A percentile compares a stretch with the other conserved stretches of the same genome.
Conservation (phyloP, 92 coral and sea anemone species). For the Siderastrea siderea region DNA sequence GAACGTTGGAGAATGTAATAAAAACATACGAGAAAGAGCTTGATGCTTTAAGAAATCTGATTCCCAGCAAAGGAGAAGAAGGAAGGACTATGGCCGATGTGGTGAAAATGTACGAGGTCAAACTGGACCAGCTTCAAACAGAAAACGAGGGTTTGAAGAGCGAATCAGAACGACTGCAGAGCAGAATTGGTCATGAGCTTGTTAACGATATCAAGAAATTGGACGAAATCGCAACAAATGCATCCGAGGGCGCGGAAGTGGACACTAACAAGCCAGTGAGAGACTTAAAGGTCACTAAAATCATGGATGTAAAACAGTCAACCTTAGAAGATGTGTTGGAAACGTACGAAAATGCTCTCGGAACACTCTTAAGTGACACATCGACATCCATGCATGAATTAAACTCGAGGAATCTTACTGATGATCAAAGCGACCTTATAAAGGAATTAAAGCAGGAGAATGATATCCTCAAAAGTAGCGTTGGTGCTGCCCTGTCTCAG, state of each 20-base stretch:
- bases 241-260: not conserved
- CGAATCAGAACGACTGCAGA: not conserved
- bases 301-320: conserved; percentile 61
- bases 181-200: conserved; percentile 31
- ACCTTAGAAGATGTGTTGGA: conserved; percentile 75
- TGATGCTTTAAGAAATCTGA: conserved; percentile 30
- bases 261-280: not conserved
- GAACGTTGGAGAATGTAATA: conserved; percentile 70
- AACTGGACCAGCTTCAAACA: conserved; percentile 61
- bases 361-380: conserved; percentile 39
- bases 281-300: conserved; percentile 23
- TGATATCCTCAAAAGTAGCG: conserved; percentile 24
- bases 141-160: conserved; percentile 54
- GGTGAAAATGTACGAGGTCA: conserved; percentile 77
- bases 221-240: not conserved
- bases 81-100: conserved; percentile 59
- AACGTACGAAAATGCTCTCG: conserved; percentile 64
- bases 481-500: conserved; percentile 14
- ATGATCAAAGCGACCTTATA: not conserved
- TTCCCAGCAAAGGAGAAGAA: conserved; percentile 52
- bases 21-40: conserved; percentile 64
- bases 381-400: not conserved
- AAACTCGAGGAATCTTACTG: not conserved
- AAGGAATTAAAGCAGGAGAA: conserved; percentile 38
- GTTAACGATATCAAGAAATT: conserved; percentile 9